Percentiles rank a stretch among this genome's conserved stretches.
Conservation (phyloP, 2,888 invertebrate species). For the Platycnemis pennipes region DNA sequence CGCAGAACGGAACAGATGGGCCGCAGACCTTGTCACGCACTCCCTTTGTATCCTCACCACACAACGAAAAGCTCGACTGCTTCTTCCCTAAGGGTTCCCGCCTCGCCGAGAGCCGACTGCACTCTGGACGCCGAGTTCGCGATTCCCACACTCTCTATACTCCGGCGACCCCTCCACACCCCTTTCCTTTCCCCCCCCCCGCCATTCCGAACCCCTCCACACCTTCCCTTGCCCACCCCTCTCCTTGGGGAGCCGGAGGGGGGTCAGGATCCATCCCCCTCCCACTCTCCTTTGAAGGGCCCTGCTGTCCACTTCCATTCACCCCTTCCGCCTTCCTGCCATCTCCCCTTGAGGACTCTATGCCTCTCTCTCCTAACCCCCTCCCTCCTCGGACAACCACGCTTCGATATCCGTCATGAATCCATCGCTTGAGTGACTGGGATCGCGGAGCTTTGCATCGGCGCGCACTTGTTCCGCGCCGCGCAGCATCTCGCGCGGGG, state of each 20-base stretch:
- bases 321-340: conserved; percentile 38
- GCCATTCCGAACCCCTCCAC: neutral
- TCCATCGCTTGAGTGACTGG: neutral
- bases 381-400: neutral
- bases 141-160: conserved; percentile 36
- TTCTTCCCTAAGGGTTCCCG: conserved; percentile 7
- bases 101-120: conserved; percentile 50
- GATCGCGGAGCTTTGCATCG: neutral
- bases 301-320: conserved; percentile 28
- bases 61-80: neutral
- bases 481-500: conserved; percentile 1
- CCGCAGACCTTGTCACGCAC: neutral
- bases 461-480: neutral
- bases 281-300: neutral
- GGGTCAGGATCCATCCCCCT: neutral
- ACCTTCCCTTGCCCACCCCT: neutral
- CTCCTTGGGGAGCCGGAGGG: neutral
- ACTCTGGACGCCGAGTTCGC: conserved; percentile 58
- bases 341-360: neutral
- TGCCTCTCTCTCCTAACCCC: neutral
- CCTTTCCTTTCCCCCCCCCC: neutral
- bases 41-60: neutral
- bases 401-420: neutral
- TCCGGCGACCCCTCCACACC: conserved; percentile 13
- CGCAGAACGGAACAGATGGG: neutral